A percentile compares a stretch with the other conserved stretches of the same genome.
phyloP scores from a whole-genome alignment of 2,113 vertebrate genomes.

The Cariama cristata region DNA sequence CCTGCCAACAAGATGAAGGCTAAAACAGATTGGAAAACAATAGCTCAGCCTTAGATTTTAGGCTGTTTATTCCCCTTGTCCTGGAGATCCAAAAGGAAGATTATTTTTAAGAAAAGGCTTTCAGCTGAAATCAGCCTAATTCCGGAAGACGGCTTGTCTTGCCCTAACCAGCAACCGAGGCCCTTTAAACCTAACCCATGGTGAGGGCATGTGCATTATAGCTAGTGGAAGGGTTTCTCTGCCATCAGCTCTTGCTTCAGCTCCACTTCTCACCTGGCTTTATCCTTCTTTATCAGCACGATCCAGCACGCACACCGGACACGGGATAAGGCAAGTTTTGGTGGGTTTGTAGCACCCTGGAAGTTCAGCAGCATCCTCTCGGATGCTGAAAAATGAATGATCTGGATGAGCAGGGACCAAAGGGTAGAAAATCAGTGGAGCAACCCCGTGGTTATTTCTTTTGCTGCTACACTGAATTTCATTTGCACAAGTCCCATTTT shows the following conservation, averaged over 20 bases:
- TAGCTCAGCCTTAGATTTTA: conserved; percentile 74
- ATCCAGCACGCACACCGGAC: neutral
- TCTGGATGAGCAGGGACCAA: neutral
- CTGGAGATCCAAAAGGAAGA: conserved; percentile 63
- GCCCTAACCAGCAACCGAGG: neutral
- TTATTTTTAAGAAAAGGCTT: conserved; percentile 20
- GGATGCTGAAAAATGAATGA: neutral
- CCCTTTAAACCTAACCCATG: neutral
- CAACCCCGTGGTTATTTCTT: conserved; percentile 23
- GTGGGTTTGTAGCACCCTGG: neutral
- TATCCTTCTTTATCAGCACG: rapidly evolving
- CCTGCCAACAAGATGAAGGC: conserved; percentile 83
- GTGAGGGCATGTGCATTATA: neutral
- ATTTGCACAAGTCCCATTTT: conserved; percentile 68
- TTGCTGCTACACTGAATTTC: conserved; percentile 60
- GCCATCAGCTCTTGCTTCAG: neutral
- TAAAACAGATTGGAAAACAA: conserved; percentile 84
- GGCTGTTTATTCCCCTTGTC: conserved; percentile 74
- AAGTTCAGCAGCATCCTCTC: neutral
- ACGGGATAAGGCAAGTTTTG: neutral
- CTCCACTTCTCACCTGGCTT: neutral
- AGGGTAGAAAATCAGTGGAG: neutral
- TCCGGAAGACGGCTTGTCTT: neutral
- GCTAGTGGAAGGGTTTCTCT: neutral
- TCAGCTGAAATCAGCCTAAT: neutral